Conservation (phyloP, 2,888 invertebrate genomes). For the Epinotia nisella region DNA sequence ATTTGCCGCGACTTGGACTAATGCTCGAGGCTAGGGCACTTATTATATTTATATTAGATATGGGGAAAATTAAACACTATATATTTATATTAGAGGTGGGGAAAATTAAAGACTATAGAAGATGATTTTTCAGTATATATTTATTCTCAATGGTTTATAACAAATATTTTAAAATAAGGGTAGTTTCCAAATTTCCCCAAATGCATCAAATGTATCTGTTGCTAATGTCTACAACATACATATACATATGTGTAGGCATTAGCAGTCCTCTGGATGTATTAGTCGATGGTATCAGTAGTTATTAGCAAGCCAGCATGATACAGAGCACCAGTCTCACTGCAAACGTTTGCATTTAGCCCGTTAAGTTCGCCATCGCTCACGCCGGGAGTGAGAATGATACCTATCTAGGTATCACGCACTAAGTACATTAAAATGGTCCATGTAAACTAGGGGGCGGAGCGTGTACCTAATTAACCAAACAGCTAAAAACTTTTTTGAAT, state of each 20-base stretch:
- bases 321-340: background rate
- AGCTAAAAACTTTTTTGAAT: too few species aligned
- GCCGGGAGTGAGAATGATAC: constrained; percentile 13
- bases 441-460: background rate
- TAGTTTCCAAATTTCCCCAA: too few species aligned
- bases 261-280: too few species aligned
- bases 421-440: background rate
- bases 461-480: too few species aligned
- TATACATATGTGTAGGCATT: too few species aligned
- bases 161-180: constrained; percentile 4
- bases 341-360: constrained; percentile 8
- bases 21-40: constrained; percentile 29
- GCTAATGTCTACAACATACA: too few species aligned
- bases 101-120: background rate
- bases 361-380: constrained; percentile 10
- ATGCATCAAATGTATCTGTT: too few species aligned
- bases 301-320: constrained; percentile 21
- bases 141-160: background rate
- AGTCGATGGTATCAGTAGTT: background rate
- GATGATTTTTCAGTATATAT: background rate
- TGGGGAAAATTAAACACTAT: background rate
- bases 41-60: constrained; percentile 42
- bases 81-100: constrained; percentile 40
- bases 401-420: background rate
- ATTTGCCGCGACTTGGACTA: constrained; percentile 38